Evolutionary conservation across 1,140 invertebrate genomes (phyloP), one percentile per base, ranked within the genome.

Genomic region (Drosophila mayri): DNA sequence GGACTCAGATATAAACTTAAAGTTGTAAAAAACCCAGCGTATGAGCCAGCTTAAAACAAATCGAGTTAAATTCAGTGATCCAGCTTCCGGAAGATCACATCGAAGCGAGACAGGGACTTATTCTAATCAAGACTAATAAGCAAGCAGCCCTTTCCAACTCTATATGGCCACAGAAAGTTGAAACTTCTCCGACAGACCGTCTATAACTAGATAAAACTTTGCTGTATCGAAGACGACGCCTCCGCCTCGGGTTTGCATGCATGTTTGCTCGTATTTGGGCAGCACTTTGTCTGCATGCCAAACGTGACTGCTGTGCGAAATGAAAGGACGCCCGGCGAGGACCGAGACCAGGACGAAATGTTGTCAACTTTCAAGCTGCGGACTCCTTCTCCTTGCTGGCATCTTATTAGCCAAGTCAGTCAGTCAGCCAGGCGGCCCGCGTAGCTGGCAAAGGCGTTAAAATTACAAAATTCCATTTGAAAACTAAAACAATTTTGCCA

Each of bases 381-480:
- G 60, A 40, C 25, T 58, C 14, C 63, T 12, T 35, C 32, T n/a
- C 14, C 35, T 25, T 28, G 32, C 58, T 44, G 55, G 46, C 59
- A 46, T 78, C 65, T 71, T 71, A 79, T 79, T 78, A 79, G 65
- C 67, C 55, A 62, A 57, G 46, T 65, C 41, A 30, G 60, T 60
- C 35, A 43, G 57, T 32, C 37, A 12, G 41, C 11, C 40, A 50
- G 44, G 41, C 37, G 44, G 38, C 28, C 58, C 59, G 37, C 59
- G 37, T 38, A 38, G 52, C 52, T 41, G 43, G 66, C 62, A 76
- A 81, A 90, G 81, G 78, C 86, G 85, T 90, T 90, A 90, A 90
- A 90, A 90, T 90, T 90, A 81, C 85, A 85, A 90, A 90, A 90
- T 90, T 90, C 85, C 85, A 90, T 90, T 90, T 90, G 85, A 76